Evolutionary conservation across 2,888 invertebrate species (phyloP), one percentile per base, ranked within the genome.

Genomic region (Ornithoptera alexandrae): DNA sequence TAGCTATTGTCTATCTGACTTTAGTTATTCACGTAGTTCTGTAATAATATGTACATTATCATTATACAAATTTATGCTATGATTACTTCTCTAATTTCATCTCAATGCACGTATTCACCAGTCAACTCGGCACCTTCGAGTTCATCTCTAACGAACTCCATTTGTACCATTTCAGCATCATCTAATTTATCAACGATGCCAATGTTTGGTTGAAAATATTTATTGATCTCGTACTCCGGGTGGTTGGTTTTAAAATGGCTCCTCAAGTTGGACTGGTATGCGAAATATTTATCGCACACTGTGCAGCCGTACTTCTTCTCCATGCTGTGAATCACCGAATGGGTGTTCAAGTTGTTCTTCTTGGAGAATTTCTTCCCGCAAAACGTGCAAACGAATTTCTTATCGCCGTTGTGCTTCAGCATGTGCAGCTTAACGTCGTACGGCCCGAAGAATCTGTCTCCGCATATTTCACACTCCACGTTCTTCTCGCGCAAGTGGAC

Each of bases 351-450:
- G 73, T 94, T 94, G 71, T 94, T 94, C 73, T 94, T 93, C 60
- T 94, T 94, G 0, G 94, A 89, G 75, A 94, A 93, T 75, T 93
- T 94, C 75, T 93, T 94, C 0, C 94, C 93, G 73, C 95, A 95
- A 0, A 93, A 86, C 0, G 93, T 88, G 73, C 95, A 95, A 0
- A 94, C 86, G 70, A 93, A 94, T 22, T 91, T 91, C 63, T 92
- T 93, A 18, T 94, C 93, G 0, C 93, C 93, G 56, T 91, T 92
- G 73, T 94, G 94, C 62, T 90, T 92, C 7, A 89, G 82, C 87
- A 93, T 92, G 74, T 94, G 94, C 0, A 90, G 69, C 70, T 91
- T 92, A 0, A 92, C 85, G 62, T 92, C 91, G 70, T 91, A 91
- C 0, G 89, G 81, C 0, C 89, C 86, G 56, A 92, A 92, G 74